phyloP scores from a whole-genome alignment of 2,888 invertebrate genomes.

The Argyresthia albistria region DNA sequence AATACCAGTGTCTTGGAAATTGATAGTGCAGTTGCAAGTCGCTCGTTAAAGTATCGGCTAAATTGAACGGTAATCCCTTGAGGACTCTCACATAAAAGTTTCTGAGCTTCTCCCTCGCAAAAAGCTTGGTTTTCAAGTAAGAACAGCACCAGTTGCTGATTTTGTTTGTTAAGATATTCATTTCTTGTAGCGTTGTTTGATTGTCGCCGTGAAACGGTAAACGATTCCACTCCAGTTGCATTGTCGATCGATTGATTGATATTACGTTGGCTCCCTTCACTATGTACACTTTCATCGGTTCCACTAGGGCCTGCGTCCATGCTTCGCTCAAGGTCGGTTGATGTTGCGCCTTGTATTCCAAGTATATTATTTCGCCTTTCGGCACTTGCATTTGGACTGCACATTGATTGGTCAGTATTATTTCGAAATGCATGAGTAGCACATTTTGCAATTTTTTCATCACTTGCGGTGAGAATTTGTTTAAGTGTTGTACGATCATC shows the following conservation, averaged over 20 bases:
- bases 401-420: background rate
- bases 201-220: background rate
- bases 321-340: background rate
- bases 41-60: conserved; percentile 10
- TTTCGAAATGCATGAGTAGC: background rate
- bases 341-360: background rate
- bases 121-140: conserved; percentile 12
- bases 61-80: conserved; percentile 14
- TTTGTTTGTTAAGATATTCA: background rate
- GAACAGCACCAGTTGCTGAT: conserved; percentile 5
- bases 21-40: conserved; percentile 10
- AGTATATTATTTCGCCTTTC: conserved; percentile 2
- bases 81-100: conserved; percentile 10
- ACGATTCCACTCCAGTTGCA: background rate
- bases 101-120: conserved; percentile 12
- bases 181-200: background rate
- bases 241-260: background rate
- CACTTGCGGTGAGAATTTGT: conserved; percentile 8
- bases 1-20: conserved; percentile 14
- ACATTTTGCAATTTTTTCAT: conserved; percentile 1
- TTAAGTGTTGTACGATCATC: conserved; percentile 8
- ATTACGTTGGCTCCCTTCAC: background rate
- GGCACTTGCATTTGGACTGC: background rate
- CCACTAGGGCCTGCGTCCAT: background rate
- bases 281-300: conserved; percentile 4